These are phyloP conservation scores for Lasioglossum morio DNA, from an alignment of 2,888 invertebrate species.

Conservation along the genomic window DNA sequence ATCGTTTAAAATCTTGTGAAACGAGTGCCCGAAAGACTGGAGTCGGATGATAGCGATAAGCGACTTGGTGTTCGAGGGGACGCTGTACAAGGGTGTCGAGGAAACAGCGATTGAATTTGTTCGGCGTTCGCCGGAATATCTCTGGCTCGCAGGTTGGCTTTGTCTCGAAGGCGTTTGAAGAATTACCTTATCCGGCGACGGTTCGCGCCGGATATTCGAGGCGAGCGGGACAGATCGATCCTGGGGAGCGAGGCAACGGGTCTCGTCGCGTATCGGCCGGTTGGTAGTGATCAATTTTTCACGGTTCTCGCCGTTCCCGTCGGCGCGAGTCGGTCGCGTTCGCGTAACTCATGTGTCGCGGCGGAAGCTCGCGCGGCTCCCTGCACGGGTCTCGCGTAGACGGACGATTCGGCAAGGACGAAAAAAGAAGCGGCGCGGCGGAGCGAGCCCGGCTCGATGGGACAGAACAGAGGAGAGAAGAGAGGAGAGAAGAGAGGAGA, in stretches of 20 bases:
- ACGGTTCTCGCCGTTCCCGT: constrained; percentile 27
- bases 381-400: background rate
- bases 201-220: constrained; percentile 8
- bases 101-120: background rate
- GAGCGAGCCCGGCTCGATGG: background rate
- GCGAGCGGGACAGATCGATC: constrained; percentile 40
- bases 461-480: background rate
- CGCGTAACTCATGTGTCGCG: constrained; percentile 48
- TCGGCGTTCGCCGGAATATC: background rate
- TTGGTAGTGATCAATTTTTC: constrained; percentile 60
- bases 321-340: constrained; percentile 2
- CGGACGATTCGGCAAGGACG: constrained; percentile 40
- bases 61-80: background rate
- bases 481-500: background rate
- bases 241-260: background rate
- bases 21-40: background rate
- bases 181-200: constrained; percentile 7
- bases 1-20: background rate
- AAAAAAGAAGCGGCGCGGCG: constrained; percentile 18
- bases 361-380: constrained; percentile 27
- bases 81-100: background rate
- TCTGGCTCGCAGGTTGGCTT: background rate
- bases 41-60: background rate
- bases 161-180: constrained; percentile 27
- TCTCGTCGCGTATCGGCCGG: background rate